Percentiles rank a stretch among this genome's conserved stretches.
These are phyloP conservation scores for Lagorchestes hirsutus DNA, from an alignment of 2,797 vertebrate species.

Conservation along the genomic window DNA sequence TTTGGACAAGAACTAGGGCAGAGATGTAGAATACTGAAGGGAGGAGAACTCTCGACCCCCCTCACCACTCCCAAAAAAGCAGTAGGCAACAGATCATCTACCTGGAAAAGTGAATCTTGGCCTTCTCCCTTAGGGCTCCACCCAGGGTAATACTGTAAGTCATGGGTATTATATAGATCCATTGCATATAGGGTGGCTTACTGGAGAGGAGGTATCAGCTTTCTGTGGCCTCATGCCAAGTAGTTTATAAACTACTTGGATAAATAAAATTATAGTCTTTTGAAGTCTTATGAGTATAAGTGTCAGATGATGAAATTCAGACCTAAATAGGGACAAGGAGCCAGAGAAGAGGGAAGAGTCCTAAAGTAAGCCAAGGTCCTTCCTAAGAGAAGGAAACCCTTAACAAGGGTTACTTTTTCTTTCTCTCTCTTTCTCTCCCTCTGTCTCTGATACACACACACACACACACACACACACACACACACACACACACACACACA, in stretches of 20 bases:
- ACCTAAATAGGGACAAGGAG: neutral
- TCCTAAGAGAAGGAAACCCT: neutral
- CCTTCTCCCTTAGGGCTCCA: neutral
- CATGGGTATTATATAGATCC: neutral
- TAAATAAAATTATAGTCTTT: neutral
- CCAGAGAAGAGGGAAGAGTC: neutral
- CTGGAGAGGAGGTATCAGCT: neutral
- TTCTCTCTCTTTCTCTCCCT: neutral
- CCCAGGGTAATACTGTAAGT: too few species aligned
- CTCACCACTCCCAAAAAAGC: too few species aligned
- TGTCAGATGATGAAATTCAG: neutral
- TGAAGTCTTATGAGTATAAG: neutral
- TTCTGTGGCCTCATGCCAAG: neutral
- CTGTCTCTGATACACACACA: neutral
- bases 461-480: too few species aligned
- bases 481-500: too few species aligned
- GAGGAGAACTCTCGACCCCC: neutral
- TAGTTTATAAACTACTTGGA: neutral
- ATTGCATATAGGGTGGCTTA: neutral
- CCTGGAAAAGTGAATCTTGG: neutral
- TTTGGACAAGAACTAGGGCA: neutral
- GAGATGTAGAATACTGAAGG: neutral
- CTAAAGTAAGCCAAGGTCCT: neutral
- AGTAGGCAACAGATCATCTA: neutral
- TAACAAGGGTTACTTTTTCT: neutral